Base-by-base conservation (phyloP, 53 echinoderm and acorn worm species). In the Echinarachnius parma region DNA sequence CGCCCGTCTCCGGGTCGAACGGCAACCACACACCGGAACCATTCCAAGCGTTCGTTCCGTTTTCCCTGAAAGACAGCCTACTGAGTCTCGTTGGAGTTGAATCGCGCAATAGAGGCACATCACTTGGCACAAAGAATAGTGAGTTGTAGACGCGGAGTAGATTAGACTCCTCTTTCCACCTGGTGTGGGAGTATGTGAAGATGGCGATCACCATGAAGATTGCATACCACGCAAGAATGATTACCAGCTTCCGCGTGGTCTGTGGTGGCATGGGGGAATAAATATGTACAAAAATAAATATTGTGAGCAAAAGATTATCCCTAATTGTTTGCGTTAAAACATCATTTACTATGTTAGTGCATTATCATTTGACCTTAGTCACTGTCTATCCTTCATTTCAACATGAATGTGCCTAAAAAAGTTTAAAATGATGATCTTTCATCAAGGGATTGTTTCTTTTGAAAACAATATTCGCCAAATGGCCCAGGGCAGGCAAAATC, bases 151-250 rank as follows among this genome's bases (percentile, higher is more conserved):
- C 87, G 21, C 92, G 84, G 14, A 84, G 48, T 28, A 87, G 70
- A 31, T 92, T 79, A 21, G 84, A 81, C 31, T 92, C 87, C 31
- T 87, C 87, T 42, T 81, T 78, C 92, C 87, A 87, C 19, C 87
- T 59, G 24, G 84, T 60, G 64, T 86, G 89, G 4, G 93, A 89
- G 81, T 86, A 93, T 78, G 89, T 86, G 66, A 89, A 85, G 75
- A 86, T 79, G n/a, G 77, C 89, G 20, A 84, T 47, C 9, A 89
- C 75, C 86, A 89, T 89, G 61, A 82, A 45, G 25, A 89, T 56
- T 20, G 93, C 89, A 64, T 93, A 93, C 93, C 93, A 93, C 66
- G 81, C 80, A 59, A 93, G 79, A 49, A 83, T 53, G 48, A 93
- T 64, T 49, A 93, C 54, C 28, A 89, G 78, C 45, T 80, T 83